phyloP scores from a whole-genome alignment of 1,140 invertebrate species.

The Cepaea nemoralis region DNA sequence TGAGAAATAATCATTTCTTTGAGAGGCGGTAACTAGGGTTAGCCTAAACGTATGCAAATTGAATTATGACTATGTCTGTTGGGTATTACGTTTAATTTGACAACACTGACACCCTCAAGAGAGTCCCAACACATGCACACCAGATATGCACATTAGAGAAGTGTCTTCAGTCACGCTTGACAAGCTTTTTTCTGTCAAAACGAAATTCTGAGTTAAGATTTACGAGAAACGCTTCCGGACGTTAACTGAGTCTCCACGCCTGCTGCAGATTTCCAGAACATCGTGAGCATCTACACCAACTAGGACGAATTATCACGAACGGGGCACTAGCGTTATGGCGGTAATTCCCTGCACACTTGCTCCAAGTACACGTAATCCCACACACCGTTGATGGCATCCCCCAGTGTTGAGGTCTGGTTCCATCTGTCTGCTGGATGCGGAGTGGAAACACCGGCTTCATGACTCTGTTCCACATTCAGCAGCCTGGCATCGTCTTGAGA shows the following conservation, averaged over 20 bases:
- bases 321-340: background rate
- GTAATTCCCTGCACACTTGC: constrained; percentile 13
- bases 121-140: constrained; percentile 8
- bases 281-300: background rate
- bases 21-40: background rate
- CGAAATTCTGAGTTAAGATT: background rate
- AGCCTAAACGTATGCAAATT: background rate
- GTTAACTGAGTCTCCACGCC: background rate
- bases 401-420: no score
- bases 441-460: no score
- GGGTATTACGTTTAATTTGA: constrained; percentile 4
- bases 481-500: no score
- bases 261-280: background rate
- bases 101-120: constrained; percentile 19
- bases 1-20: background rate
- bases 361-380: background rate
- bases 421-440: no score
- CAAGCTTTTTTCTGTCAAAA: constrained; percentile 26
- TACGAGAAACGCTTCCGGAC: background rate
- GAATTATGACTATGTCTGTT: constrained; percentile 2
- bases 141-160: background rate
- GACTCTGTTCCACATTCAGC: no score
- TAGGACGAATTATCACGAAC: background rate
- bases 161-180: constrained; percentile 3
- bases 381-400: background rate